Conservation (phyloP, 2,113 vertebrate species). For the Catharus minimus region DNA sequence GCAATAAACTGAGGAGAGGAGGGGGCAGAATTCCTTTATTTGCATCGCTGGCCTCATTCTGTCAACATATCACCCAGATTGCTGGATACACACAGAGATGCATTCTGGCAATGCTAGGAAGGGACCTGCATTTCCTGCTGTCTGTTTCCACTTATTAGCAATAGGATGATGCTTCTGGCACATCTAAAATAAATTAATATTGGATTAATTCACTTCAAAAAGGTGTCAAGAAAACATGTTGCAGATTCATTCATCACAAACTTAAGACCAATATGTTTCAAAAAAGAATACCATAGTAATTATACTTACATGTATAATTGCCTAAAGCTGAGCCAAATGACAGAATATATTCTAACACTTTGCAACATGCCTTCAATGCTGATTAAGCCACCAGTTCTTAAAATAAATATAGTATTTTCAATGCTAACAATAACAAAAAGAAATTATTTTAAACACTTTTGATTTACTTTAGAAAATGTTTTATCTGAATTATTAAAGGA, state of each 20-base stretch:
- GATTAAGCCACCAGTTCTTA: slow-evolving; percentile 4
- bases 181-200: slow-evolving; percentile 60
- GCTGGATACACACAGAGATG: slow-evolving; percentile 71
- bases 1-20: slow-evolving; percentile 19
- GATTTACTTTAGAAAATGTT: neutral
- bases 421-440: neutral
- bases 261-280: neutral
- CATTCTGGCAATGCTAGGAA: slow-evolving; percentile 60
- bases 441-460: neutral
- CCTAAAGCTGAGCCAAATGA: slow-evolving; percentile 44
- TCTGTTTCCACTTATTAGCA: slow-evolving; percentile 56
- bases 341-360: slow-evolving; percentile 21
- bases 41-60: slow-evolving; percentile 85
- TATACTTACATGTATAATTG: slow-evolving; percentile 37
- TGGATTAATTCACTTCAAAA: slow-evolving; percentile 51
- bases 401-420: neutral
- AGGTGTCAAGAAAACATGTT: neutral
- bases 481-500: neutral
- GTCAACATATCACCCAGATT: slow-evolving; percentile 81
- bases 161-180: slow-evolving; percentile 65
- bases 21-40: slow-evolving; percentile 41
- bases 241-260: slow-evolving; percentile 8
- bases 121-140: slow-evolving; percentile 63
- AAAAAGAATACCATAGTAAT: neutral
- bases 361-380: neutral